Conservation (phyloP, 2,113 vertebrate species). For the Thunnus thynnus region DNA sequence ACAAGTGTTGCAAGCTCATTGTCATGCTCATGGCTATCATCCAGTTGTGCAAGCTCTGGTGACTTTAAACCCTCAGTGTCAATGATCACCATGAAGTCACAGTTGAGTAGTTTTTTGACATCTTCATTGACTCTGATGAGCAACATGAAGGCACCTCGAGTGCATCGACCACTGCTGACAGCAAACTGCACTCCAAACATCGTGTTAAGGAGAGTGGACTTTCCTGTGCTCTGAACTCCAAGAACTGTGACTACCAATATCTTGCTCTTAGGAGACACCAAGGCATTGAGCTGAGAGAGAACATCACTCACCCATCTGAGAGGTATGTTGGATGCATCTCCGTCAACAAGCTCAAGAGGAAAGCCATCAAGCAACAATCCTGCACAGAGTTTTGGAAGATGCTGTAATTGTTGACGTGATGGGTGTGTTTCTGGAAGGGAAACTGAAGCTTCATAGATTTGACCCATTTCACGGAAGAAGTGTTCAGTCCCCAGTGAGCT, state of each 20-base stretch:
- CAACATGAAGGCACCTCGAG: slow-evolving; percentile 84
- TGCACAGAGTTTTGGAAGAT: slow-evolving; percentile 76
- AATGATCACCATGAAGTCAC: slow-evolving; percentile 80
- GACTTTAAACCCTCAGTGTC: slow-evolving; percentile 81
- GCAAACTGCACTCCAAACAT: slow-evolving; percentile 91
- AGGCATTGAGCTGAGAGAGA: slow-evolving; percentile 69
- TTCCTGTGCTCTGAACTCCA: slow-evolving; percentile 88
- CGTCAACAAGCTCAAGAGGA: slow-evolving; percentile 87
- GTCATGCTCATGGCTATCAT: slow-evolving; percentile 81
- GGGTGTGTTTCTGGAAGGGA: slow-evolving; percentile 25
- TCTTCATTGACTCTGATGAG: slow-evolving; percentile 72
- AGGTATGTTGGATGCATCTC: slow-evolving; percentile 85
- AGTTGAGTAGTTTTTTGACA: slow-evolving; percentile 70
- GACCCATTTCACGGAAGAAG: slow-evolving; percentile 88
- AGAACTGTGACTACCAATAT: slow-evolving; percentile 85
- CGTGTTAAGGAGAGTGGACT: slow-evolving; percentile 90
- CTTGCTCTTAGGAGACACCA: slow-evolving; percentile 70
- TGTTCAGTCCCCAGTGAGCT: slow-evolving; percentile 86
- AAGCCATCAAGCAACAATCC: slow-evolving; percentile 84
- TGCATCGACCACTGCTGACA: slow-evolving; percentile 84
- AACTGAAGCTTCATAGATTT: slow-evolving; percentile 85
- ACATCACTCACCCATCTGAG: slow-evolving; percentile 86
- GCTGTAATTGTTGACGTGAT: slow-evolving; percentile 54
- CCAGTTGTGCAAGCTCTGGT: slow-evolving; percentile 71
- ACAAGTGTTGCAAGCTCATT: slow-evolving; percentile 86